These are phyloP conservation scores for Tribolium castaneum DNA, from an alignment of 1,140 invertebrate genomes.

Conservation along the genomic window DNA sequence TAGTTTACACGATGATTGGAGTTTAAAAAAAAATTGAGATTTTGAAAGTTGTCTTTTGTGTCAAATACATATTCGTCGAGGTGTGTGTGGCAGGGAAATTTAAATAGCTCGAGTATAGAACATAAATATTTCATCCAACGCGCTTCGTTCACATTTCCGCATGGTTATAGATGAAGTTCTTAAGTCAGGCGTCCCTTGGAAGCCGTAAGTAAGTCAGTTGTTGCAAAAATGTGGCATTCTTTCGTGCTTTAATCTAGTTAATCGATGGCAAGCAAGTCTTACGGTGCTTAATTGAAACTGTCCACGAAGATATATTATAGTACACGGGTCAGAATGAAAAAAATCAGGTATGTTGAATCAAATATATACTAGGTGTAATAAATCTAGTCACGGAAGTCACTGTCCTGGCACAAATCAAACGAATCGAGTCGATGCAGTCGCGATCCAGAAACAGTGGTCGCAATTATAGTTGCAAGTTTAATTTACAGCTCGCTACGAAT, in stretches of 20 bases:
- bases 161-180: not conserved
- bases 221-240: not conserved
- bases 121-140: not conserved
- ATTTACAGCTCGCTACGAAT: slow-evolving; percentile 39
- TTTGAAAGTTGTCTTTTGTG: no score
- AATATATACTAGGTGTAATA: slow-evolving; percentile 12
- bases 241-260: not conserved
- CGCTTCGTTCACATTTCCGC: not conserved
- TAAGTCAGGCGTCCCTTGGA: not conserved
- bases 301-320: slow-evolving; percentile 1
- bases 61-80: no score
- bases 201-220: not conserved
- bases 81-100: not conserved
- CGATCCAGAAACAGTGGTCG: slow-evolving; percentile 16
- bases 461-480: slow-evolving; percentile 32
- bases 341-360: not conserved
- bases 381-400: slow-evolving; percentile 25
- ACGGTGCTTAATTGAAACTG: slow-evolving; percentile 25
- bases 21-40: no score
- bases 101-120: not conserved
- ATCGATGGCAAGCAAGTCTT: not conserved
- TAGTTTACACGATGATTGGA: no score
- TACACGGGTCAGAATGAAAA: not conserved
- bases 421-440: slow-evolving; percentile 5
- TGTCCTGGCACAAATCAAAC: slow-evolving; percentile 27